Conservation (phyloP, 2,113 vertebrate genomes). For the Notarius quadriscutis region DNA sequence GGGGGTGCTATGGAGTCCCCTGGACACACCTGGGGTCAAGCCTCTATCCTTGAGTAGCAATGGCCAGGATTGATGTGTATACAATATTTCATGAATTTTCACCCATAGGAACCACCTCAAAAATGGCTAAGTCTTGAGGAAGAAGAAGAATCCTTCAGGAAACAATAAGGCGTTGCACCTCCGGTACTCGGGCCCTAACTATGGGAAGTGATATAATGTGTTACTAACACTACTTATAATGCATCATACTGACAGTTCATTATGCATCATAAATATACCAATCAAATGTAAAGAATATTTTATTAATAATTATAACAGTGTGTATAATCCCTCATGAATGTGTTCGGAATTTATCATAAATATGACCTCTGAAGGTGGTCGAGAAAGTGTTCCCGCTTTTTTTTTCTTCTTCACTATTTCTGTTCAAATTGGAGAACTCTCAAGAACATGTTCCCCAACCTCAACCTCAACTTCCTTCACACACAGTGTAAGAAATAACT, state of each 20-base stretch:
- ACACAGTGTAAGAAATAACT: slow-evolving; percentile 27
- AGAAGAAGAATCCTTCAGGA: too few relatives aligned
- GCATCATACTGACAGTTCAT: not conserved
- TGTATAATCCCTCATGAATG: not conserved
- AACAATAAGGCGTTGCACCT: too few relatives aligned
- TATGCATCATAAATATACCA: not conserved
- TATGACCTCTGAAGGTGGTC: too few relatives aligned
- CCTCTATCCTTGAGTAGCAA: too few relatives aligned
- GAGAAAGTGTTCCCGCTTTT: not conserved
- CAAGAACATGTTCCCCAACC: not conserved
- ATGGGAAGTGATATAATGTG: not conserved
- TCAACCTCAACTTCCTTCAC: not conserved
- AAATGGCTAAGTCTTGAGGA: too few relatives aligned
- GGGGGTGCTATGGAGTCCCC: too few relatives aligned
- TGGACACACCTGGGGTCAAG: too few relatives aligned
- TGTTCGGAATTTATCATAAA: not conserved
- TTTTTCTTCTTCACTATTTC: not conserved
- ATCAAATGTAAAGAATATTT: not conserved
- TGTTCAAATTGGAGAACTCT: not conserved
- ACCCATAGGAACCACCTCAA: too few relatives aligned
- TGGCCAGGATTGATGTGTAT: too few relatives aligned
- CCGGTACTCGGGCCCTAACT: too few relatives aligned
- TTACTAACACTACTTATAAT: not conserved
- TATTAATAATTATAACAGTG: not conserved
- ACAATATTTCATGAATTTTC: too few relatives aligned